Evolutionary conservation across 1,140 invertebrate genomes (phyloP).

Genomic region (Drosophila navojoa): DNA sequence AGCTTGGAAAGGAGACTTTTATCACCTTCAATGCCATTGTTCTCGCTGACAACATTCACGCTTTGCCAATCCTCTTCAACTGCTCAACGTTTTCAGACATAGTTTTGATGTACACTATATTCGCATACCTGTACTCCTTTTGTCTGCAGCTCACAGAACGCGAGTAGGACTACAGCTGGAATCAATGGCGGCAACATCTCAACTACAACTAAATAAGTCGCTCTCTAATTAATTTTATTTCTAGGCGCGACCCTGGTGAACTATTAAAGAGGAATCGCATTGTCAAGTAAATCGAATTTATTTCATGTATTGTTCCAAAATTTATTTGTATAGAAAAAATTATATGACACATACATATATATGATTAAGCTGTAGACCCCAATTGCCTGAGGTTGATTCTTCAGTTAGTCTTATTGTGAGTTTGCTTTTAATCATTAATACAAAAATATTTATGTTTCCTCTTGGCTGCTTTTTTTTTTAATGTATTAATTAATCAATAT

Average conservation of each 20-base stretch:
- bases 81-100: conserved; percentile 58
- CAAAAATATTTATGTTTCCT: too few species aligned
- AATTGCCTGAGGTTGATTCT: too few species aligned
- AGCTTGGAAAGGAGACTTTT: conserved; percentile 18
- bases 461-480: too few species aligned
- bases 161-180: conserved; percentile 15
- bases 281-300: neutral
- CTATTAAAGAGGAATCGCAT: neutral
- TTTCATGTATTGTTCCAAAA: too few species aligned
- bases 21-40: conserved; percentile 44
- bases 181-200: conserved; percentile 44
- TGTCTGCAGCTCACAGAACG: neutral
- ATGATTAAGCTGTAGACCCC: too few species aligned
- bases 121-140: conserved; percentile 65
- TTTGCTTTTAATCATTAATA: too few species aligned
- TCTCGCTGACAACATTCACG: conserved; percentile 51
- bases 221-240: conserved; percentile 33
- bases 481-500: too few species aligned
- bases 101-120: conserved; percentile 10
- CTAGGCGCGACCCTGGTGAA: conserved; percentile 13
- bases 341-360: too few species aligned
- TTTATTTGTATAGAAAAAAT: too few species aligned
- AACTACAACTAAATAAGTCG: conserved; percentile 17
- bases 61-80: conserved; percentile 40
- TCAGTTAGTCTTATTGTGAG: too few species aligned